phyloP scores from a whole-genome alignment of 2,113 vertebrate species.

The Pseudopodoces humilis region DNA sequence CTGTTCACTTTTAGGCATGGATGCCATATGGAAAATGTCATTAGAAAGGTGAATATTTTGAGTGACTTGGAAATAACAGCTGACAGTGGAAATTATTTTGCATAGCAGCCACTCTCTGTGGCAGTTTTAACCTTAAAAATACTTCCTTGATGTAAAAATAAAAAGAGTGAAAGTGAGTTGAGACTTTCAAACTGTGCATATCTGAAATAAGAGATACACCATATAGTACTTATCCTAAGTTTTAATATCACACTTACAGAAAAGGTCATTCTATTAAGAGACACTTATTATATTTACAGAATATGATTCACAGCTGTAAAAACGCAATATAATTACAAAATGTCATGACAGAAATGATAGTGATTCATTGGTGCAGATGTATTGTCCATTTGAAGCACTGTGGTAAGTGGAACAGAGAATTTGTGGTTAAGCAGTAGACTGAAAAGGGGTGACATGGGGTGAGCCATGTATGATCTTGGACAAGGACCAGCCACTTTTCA shows the following conservation, averaged over 20 bases:
- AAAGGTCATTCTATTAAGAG: background rate
- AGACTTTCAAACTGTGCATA: background rate
- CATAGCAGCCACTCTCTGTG: background rate
- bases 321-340: background rate
- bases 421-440: background rate
- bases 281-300: background rate
- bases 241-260: background rate
- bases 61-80: background rate
- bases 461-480: background rate
- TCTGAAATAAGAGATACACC: background rate
- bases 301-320: background rate
- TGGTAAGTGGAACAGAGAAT: background rate
- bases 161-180: background rate
- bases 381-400: background rate
- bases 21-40: background rate
- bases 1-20: background rate
- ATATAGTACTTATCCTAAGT: background rate
- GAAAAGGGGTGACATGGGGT: background rate
- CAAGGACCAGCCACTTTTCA: background rate
- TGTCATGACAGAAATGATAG: background rate
- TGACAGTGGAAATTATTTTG: background rate
- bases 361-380: background rate
- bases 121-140: background rate
- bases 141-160: background rate
- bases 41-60: background rate